These are phyloP conservation scores for Phoxinus phoxinus DNA, from an alignment of 2,113 vertebrate genomes.

Conservation along the genomic window DNA sequence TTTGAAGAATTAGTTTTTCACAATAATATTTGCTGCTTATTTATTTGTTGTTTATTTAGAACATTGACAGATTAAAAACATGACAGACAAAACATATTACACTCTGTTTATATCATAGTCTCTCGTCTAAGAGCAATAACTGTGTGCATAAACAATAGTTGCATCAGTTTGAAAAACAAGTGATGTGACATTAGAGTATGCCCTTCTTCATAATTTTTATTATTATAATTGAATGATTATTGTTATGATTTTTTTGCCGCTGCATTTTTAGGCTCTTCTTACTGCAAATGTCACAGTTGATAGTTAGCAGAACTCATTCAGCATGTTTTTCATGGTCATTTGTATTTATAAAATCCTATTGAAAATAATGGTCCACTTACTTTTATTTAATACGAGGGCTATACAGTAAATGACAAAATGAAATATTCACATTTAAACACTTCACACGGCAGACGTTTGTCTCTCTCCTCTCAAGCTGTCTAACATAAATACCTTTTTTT, in stretches of 20 bases:
- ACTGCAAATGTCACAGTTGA: neutral
- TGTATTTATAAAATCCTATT: slow-evolving; percentile 46
- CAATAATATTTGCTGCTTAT: neutral
- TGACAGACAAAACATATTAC: slow-evolving; percentile 3
- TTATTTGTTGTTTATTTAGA: neutral
- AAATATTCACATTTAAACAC: slow-evolving; percentile 53
- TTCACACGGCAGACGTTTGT: slow-evolving; percentile 17
- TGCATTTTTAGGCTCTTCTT: neutral
- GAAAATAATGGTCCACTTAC: slow-evolving; percentile 28
- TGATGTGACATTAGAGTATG: neutral
- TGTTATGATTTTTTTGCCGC: neutral
- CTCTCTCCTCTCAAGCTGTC: neutral
- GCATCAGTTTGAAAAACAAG: slow-evolving; percentile 17
- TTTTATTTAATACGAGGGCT: slow-evolving; percentile 50
- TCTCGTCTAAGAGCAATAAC: slow-evolving; percentile 4
- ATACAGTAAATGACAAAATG: slow-evolving; percentile 50
- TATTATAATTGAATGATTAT: slow-evolving; percentile 4
- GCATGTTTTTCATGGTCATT: slow-evolving; percentile 9
- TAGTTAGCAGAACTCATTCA: neutral
- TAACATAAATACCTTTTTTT: slow-evolving; percentile 9
- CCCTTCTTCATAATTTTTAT: neutral
- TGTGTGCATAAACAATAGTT: slow-evolving; percentile 8
- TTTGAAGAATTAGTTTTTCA: neutral
- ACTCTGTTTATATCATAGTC: neutral
- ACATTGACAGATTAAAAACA: neutral